phyloP scores from a whole-genome alignment of 1,140 invertebrate genomes.

The Sarcophaga peregrina region DNA sequence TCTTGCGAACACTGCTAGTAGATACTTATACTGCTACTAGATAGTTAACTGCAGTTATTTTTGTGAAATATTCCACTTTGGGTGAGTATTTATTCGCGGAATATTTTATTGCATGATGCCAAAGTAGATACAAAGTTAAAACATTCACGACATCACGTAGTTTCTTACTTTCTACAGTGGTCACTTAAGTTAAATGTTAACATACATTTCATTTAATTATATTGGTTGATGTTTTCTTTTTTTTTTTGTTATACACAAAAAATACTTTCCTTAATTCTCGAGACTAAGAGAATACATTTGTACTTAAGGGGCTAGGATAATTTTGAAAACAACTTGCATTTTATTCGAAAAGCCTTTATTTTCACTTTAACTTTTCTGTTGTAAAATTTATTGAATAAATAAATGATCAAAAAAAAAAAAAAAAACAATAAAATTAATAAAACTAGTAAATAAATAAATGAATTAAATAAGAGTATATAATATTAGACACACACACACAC shows the following conservation, averaged over 20 bases:
- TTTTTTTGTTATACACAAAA: constrained; percentile 18
- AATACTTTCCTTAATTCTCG: neutral
- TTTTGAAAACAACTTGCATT: constrained; percentile 15
- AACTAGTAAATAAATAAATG: neutral
- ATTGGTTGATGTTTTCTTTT: neutral
- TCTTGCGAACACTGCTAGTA: too few species aligned
- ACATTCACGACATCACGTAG: too few species aligned
- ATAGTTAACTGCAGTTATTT: too few species aligned
- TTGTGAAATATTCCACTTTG: too few species aligned
- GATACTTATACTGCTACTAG: too few species aligned
- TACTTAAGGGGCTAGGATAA: neutral
- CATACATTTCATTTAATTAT: neutral
- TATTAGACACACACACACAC: constrained; percentile 23
- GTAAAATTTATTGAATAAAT: too few species aligned
- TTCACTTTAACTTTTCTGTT: too few species aligned
- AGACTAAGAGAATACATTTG: neutral
- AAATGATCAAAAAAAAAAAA: neutral
- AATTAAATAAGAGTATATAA: neutral
- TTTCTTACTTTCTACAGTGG: too few species aligned
- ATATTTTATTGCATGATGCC: too few species aligned
- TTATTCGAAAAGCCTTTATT: neutral
- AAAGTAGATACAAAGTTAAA: too few species aligned
- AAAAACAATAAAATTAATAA: neutral
- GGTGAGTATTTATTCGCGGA: too few species aligned
- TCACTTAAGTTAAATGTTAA: neutral